Conservation (phyloP, 35 echinoderm and acorn worm species). For the Acanthaster planci region DNA sequence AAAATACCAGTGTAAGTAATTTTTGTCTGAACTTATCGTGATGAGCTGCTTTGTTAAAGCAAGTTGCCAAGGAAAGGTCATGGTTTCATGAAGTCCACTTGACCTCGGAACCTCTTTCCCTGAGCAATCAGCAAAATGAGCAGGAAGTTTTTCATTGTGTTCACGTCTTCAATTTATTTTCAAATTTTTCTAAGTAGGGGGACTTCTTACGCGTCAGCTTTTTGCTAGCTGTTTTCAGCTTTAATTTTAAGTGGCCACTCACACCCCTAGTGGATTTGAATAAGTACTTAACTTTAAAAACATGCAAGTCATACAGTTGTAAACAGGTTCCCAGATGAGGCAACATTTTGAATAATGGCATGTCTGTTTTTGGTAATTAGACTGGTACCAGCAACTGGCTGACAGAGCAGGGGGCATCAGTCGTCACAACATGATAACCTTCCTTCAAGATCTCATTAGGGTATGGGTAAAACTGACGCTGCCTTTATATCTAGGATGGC, state of each 20-base stretch:
- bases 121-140: neutral
- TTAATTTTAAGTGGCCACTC: too few species aligned
- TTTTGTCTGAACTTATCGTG: too few species aligned
- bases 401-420: slow-evolving; percentile 50
- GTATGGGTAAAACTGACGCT: slow-evolving; percentile 7
- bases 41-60: neutral
- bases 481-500: too few species aligned
- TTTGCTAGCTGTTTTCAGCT: too few species aligned
- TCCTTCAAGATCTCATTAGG: slow-evolving; percentile 69
- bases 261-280: too few species aligned
- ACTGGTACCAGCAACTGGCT: slow-evolving; percentile 59
- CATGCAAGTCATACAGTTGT: too few species aligned
- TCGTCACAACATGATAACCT: slow-evolving; percentile 48
- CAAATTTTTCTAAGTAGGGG: too few species aligned
- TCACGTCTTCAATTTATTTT: too few species aligned
- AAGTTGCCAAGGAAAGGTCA: neutral
- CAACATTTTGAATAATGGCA: neutral
- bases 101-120: neutral
- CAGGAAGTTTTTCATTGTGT: too few species aligned
- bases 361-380: slow-evolving; percentile 41
- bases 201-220: too few species aligned
- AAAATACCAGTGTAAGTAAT: slow-evolving; percentile 91
- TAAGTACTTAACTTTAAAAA: too few species aligned
- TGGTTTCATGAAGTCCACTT: too few species aligned
- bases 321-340: neutral